These are phyloP conservation scores for Apoda limacodes DNA, from an alignment of 2,888 invertebrate genomes.

Conservation along the genomic window DNA sequence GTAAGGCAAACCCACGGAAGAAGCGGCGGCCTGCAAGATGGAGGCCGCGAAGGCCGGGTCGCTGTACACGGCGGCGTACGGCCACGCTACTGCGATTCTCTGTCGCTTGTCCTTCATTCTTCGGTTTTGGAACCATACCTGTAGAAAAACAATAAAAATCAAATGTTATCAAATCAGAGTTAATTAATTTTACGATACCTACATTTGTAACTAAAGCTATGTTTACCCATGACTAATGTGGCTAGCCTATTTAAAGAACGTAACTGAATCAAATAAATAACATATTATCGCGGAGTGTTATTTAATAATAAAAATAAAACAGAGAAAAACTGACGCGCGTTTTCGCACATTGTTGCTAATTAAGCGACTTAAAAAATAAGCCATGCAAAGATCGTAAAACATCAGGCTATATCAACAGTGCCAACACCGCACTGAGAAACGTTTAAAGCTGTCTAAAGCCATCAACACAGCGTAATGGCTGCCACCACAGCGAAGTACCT, in stretches of 20 bases:
- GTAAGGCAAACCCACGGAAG: constrained; percentile 75
- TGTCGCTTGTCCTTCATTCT: constrained; percentile 98
- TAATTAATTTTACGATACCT: no score
- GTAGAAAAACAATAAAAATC: constrained; percentile 26
- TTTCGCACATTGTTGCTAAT: constrained; percentile 46
- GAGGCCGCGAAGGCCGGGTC: constrained; percentile 95
- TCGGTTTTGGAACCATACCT: constrained; percentile 98
- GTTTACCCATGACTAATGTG: no score
- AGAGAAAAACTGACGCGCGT: no score
- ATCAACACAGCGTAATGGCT: constrained; percentile 40
- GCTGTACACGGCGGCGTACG: constrained; percentile 92
- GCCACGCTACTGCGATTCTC: constrained; percentile 94
- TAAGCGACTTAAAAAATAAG: constrained; percentile 44
- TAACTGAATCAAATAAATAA: no score
- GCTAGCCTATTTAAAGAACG: no score
- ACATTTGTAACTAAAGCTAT: no score
- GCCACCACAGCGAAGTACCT: constrained; percentile 22
- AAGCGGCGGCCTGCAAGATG: constrained; percentile 89
- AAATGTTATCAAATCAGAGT: constrained; percentile 3
- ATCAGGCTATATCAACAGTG: constrained; percentile 25
- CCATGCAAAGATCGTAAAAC: no score
- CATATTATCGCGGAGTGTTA: no score
- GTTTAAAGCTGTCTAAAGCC: constrained; percentile 29
- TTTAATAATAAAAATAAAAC: no score
- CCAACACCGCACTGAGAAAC: constrained; percentile 19